Evolutionary conservation across 1,140 invertebrate species (phyloP).

Genomic region (Ericerus pela): DNA sequence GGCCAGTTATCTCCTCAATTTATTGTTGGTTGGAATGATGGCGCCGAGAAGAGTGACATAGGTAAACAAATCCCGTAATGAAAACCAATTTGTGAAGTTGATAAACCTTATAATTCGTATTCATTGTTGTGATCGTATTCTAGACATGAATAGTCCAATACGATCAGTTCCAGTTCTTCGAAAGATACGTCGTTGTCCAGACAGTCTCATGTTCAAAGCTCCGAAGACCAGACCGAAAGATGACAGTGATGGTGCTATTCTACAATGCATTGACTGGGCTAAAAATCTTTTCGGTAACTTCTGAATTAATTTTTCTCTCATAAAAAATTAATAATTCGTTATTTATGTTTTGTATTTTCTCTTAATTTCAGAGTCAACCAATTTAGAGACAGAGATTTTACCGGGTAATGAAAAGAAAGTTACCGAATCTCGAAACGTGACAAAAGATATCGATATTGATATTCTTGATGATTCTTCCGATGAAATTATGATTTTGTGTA

Average conservation of each 20-base stretch:
- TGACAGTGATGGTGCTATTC: background rate
- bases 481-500: slow-evolving; percentile 14
- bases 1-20: slow-evolving; percentile 1
- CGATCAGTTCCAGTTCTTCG: background rate
- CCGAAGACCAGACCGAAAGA: background rate
- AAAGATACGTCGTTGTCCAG: background rate
- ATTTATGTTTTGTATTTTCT: background rate
- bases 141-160: background rate
- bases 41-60: background rate
- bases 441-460: slow-evolving; percentile 5
- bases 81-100: background rate
- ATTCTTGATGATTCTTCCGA: slow-evolving; percentile 14
- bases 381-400: background rate
- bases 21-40: background rate
- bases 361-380: slow-evolving; percentile 1
- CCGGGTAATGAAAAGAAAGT: background rate
- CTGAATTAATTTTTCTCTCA: background rate
- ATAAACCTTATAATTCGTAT: no score
- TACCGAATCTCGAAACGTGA: background rate
- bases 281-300: background rate
- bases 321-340: background rate
- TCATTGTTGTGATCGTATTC: background rate
- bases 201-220: background rate
- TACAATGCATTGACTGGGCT: background rate
- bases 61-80: background rate